phyloP scores from a whole-genome alignment of 2,113 vertebrate species.

The Limanda limanda region DNA sequence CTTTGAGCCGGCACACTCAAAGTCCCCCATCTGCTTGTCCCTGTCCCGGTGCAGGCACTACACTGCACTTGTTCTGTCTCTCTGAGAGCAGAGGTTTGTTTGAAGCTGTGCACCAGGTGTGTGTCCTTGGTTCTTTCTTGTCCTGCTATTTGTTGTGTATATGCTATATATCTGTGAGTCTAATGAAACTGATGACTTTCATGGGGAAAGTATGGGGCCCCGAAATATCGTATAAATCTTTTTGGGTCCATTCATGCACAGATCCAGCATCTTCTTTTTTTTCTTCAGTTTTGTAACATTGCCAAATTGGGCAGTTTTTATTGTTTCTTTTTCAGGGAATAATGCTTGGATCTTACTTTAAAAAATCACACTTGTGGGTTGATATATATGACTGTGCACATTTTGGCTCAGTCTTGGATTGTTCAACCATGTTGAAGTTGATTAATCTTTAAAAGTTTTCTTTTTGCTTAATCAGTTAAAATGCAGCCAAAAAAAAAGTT shows the following conservation, averaged over 20 bases:
- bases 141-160: neutral
- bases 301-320: too few species aligned
- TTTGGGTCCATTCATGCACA: too few species aligned
- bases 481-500: neutral
- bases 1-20: constrained; percentile 38
- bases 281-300: too few species aligned
- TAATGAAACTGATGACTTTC: too few species aligned
- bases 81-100: constrained; percentile 32
- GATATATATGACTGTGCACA: too few species aligned
- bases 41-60: constrained; percentile 14
- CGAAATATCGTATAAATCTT: too few species aligned
- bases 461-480: neutral
- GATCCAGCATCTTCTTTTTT: too few species aligned
- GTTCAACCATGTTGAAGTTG: neutral
- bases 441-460: neutral
- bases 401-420: neutral
- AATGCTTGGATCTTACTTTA: too few species aligned
- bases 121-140: constrained; percentile 1
- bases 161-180: too few species aligned
- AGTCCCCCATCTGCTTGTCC: constrained; percentile 26
- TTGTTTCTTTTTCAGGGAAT: too few species aligned
- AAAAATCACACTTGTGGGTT: too few species aligned
- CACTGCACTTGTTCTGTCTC: constrained; percentile 44
- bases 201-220: too few species aligned
- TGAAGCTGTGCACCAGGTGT: constrained; percentile 38